These are phyloP conservation scores for Cebidichthys violaceus DNA, from an alignment of 2,113 vertebrate species.

Conservation along the genomic window DNA sequence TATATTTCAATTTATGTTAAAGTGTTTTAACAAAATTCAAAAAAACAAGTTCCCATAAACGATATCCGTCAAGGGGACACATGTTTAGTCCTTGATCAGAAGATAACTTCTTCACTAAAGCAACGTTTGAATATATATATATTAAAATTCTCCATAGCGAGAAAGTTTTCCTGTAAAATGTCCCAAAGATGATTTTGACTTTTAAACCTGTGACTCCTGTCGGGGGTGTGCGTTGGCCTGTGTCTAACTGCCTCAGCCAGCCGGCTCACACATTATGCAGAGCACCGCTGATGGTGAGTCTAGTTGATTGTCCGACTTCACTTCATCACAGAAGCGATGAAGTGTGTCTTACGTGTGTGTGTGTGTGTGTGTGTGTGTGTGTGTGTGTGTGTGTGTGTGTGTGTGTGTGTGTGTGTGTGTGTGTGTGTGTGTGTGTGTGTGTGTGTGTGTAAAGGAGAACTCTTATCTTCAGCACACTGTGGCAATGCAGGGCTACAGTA, in stretches of 20 bases:
- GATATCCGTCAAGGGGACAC: neutral
- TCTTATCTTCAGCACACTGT: neutral
- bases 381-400: too few relatives aligned
- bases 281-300: constrained; percentile 13
- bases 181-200: neutral
- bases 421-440: too few relatives aligned
- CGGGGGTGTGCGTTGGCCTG: neutral
- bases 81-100: neutral
- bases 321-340: constrained; percentile 31
- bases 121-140: too few relatives aligned
- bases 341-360: neutral
- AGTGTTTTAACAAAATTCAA: too few relatives aligned
- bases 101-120: neutral
- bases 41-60: neutral
- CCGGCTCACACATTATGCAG: neutral
- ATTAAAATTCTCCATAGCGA: neutral
- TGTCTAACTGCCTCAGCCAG: constrained; percentile 21
- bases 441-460: too few relatives aligned
- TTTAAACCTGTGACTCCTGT: constrained; percentile 8
- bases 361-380: too few relatives aligned
- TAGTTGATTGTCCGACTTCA: constrained; percentile 11
- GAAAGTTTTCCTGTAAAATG: neutral
- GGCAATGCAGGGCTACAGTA: neutral
- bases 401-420: too few relatives aligned
- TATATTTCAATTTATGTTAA: neutral